Conservation (phyloP, 30 jellyfish, hydroid and myxozoan genomes). For the Nemopilema nomurai region DNA sequence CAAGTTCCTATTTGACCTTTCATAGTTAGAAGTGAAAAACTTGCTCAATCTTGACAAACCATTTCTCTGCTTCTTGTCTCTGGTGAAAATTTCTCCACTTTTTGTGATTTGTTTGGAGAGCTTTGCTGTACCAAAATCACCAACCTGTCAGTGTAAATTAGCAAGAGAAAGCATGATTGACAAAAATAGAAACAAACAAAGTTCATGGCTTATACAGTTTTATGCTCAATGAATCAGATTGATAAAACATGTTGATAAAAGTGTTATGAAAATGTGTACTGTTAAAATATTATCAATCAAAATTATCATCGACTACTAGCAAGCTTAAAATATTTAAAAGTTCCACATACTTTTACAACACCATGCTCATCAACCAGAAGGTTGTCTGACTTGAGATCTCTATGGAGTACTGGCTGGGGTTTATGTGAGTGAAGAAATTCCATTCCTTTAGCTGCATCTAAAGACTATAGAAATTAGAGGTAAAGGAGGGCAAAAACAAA, state of each 20-base stretch:
- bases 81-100: not conserved
- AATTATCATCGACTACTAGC: too few species aligned
- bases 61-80: not conserved
- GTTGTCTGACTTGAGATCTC: slow-evolving; percentile 73
- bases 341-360: slow-evolving; percentile 53
- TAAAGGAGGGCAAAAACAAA: too few species aligned
- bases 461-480: slow-evolving; percentile 24
- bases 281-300: not conserved
- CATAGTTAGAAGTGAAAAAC: too few species aligned
- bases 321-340: not conserved
- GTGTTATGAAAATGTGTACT: not conserved
- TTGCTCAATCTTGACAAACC: not conserved
- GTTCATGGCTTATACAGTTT: not conserved
- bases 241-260: not conserved
- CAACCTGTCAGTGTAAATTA: too few species aligned
- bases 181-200: not conserved
- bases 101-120: slow-evolving; percentile 35
- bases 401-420: slow-evolving; percentile 61
- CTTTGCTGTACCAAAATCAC: slow-evolving; percentile 71
- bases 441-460: slow-evolving; percentile 76
- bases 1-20: too few species aligned
- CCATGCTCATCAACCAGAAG: slow-evolving; percentile 72
- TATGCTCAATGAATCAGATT: not conserved
- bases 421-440: slow-evolving; percentile 53
- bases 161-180: not conserved